Evolutionary conservation across 2,888 invertebrate species (phyloP).

Genomic region (Leistus spinibarbis): DNA sequence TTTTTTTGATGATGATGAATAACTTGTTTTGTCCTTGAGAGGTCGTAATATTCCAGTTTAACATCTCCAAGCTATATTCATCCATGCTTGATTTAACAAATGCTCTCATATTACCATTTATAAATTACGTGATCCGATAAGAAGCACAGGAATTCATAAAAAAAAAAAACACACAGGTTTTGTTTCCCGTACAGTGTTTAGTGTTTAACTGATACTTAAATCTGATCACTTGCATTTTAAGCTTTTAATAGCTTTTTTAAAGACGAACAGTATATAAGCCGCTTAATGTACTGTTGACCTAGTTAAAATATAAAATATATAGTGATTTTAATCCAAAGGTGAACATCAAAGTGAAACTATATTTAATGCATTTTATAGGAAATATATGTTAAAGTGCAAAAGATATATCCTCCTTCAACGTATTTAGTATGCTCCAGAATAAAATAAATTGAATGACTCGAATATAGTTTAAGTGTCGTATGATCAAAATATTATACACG

Average conservation of each 20-base stretch:
- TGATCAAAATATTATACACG: too few species aligned
- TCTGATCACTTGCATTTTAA: background rate
- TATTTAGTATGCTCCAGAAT: too few species aligned
- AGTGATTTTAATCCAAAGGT: background rate
- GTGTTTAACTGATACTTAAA: background rate
- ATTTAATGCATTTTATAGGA: too few species aligned
- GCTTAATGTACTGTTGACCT: background rate
- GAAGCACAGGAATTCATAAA: background rate
- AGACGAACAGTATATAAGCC: background rate
- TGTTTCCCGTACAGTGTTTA: background rate
- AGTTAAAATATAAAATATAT: background rate
- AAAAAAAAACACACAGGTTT: background rate
- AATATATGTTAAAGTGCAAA: too few species aligned
- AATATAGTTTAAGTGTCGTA: too few species aligned
- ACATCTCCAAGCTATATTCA: slow-evolving; percentile 18
- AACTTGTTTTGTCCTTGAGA: slow-evolving; percentile 15
- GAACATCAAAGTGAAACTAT: too few species aligned
- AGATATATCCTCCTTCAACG: too few species aligned
- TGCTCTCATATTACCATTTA: slow-evolving; percentile 31
- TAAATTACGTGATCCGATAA: background rate
- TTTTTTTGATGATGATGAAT: background rate
- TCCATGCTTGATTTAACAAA: slow-evolving; percentile 37
- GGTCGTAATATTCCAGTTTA: slow-evolving; percentile 3
- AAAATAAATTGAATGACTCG: too few species aligned
- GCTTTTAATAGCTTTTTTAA: background rate